Percentiles rank a stretch among this genome's conserved stretches.
phyloP scores from a whole-genome alignment of 2,113 vertebrate genomes.

The Marcusenius ussheri region DNA sequence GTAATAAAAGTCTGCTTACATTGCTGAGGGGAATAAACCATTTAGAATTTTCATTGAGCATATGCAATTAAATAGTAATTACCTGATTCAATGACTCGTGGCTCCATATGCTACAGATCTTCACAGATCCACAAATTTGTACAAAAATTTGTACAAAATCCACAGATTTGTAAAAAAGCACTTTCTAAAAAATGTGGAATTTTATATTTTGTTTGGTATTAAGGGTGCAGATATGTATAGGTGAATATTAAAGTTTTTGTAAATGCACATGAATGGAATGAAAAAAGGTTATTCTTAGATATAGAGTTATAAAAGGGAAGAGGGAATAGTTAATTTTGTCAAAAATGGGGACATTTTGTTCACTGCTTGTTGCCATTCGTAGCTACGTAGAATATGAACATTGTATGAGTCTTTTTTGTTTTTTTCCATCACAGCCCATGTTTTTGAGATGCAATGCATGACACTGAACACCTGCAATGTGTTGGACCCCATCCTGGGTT shows the following conservation, averaged over 20 bases:
- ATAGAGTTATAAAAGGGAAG: background rate
- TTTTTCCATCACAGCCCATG: too few species aligned
- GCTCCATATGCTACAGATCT: background rate
- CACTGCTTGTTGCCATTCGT: too few species aligned
- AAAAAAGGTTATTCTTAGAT: background rate
- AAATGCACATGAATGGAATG: background rate
- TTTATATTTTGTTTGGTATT: background rate
- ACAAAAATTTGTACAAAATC: too few species aligned
- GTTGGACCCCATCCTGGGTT: too few species aligned
- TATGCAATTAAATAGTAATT: background rate
- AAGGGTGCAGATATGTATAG: background rate
- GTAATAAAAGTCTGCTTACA: background rate
- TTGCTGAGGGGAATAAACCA: background rate
- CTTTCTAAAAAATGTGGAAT: background rate
- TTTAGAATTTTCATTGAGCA: background rate
- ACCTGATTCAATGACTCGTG: background rate
- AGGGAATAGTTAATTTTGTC: background rate
- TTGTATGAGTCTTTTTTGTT: too few species aligned
- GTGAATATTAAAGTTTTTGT: background rate
- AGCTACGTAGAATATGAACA: too few species aligned
- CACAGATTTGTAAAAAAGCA: background rate
- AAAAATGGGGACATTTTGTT: background rate
- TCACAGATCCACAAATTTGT: background rate
- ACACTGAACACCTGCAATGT: too few species aligned
- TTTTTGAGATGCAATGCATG: too few species aligned